Base-by-base conservation (phyloP, 2,888 invertebrate species). In the Anoncus sp. region DNA sequence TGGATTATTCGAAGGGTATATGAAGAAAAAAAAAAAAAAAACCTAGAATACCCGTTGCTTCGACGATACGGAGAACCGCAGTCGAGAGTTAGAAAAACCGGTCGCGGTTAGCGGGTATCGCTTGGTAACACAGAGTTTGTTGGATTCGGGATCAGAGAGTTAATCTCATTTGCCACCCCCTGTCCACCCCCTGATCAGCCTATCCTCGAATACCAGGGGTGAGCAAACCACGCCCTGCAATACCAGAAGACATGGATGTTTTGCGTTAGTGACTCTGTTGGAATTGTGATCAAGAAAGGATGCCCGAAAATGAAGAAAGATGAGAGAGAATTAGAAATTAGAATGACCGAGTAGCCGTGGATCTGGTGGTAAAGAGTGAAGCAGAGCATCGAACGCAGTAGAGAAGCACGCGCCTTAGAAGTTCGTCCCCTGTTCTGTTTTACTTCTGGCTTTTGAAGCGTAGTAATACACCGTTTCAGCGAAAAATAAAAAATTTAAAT, bases 141-240 rank as follows among this genome's bases (percentile, higher is more conserved):
- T 87, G 90, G 90, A 90, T 90, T 91, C 90, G 87, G 91, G 90
- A 90, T 91, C 90, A 90, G 85, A 87, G 86, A 72, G 73, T 76
- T 90, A 90, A 91, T 91, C 91, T 90, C 89, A 88, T 91, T 91
- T 91, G 89, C 84, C 85, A 86, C 81, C 86, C 85, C 40, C 63
- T n/a, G 55, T 53, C 40, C 65, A 66, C 67, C 78, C 78, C 78
- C 75, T 83, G 88, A 91, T 90, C 89, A 89, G 87, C 90, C 90
- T 90, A 90, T 90, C 90, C 90, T 84, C 84, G 84, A 60, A 77
- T 81, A 81, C 84, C 83, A 86, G 88, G 88, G 88, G 86, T 87
- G 85, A 81, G 83, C 81, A 89, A 89, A 89, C 90, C 90, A 91
- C 90, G 90, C 91, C 90, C 90, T 86, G 83, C 62, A 59, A 76